phyloP scores from a whole-genome alignment of 2,888 invertebrate species.

The Hydraecia micacea region DNA sequence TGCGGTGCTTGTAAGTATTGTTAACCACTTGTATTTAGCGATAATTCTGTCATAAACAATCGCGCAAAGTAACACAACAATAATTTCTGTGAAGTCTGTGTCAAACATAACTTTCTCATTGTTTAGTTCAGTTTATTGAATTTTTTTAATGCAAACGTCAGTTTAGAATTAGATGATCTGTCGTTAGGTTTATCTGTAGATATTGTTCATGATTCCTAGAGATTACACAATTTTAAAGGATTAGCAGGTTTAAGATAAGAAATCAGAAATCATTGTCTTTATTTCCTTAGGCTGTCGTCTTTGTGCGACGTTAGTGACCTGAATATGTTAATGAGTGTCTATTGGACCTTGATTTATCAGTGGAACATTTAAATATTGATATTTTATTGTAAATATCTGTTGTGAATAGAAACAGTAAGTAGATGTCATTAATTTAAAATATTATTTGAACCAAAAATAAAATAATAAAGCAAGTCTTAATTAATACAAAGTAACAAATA shows the following conservation, averaged over 20 bases:
- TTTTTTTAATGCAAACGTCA: background rate
- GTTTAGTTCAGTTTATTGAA: background rate
- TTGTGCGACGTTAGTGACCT: conserved; percentile 43
- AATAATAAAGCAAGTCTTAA: background rate
- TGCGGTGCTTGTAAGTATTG: conserved; percentile 58
- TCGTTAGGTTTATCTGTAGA: conserved; percentile 32
- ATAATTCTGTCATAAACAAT: conserved; percentile 46
- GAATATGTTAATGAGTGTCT: conserved; percentile 34
- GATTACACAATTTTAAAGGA: conserved; percentile 48
- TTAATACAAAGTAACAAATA: too few species aligned
- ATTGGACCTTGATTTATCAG: conserved; percentile 29
- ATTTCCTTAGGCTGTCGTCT: background rate
- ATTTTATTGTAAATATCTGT: background rate
- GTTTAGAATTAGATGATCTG: background rate
- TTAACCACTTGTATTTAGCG: conserved; percentile 34
- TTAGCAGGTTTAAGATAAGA: conserved; percentile 48
- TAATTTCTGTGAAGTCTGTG: conserved; percentile 21
- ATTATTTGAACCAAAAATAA: background rate
- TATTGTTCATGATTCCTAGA: conserved; percentile 4
- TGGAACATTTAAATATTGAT: background rate
- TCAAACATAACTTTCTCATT: conserved; percentile 53
- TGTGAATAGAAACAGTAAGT: background rate
- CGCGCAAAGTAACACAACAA: conserved; percentile 44
- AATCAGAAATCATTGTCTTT: conserved; percentile 17
- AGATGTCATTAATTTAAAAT: background rate